Conservation (phyloP, 2,113 vertebrate genomes). For the Gallinago jamesoni region DNA sequence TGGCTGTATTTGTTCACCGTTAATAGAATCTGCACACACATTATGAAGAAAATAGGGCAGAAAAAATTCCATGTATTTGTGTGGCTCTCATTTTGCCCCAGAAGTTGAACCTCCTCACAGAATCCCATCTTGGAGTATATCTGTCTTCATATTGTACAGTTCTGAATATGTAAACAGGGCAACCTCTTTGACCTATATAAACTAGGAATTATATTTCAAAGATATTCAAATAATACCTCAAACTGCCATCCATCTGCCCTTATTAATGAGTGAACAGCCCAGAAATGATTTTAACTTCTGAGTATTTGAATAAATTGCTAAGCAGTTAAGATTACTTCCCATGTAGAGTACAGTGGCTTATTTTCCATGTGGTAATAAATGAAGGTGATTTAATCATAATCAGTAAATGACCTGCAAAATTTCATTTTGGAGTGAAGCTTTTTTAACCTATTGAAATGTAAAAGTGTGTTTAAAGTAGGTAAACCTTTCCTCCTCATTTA, state of each 20-base stretch:
- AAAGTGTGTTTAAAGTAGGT: conserved; percentile 4
- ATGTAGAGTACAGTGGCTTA: conserved; percentile 16
- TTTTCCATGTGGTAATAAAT: conserved; percentile 56
- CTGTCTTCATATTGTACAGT: neutral
- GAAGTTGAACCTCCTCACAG: neutral
- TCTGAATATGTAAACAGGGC: conserved; percentile 13
- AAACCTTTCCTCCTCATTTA: conserved; percentile 3
- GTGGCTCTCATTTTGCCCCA: neutral
- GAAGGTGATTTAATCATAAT: conserved; percentile 59
- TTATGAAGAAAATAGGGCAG: neutral
- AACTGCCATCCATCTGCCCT: conserved; percentile 23
- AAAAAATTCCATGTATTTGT: neutral
- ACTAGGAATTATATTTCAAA: conserved; percentile 34
- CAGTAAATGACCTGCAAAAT: conserved; percentile 65
- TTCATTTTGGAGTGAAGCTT: conserved; percentile 43
- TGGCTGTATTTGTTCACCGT: neutral
- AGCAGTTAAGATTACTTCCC: conserved; percentile 39
- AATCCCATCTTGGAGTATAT: neutral
- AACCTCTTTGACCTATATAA: conserved; percentile 1
- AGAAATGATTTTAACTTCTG: conserved; percentile 37
- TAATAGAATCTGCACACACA: neutral
- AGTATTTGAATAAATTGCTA: conserved; percentile 53
- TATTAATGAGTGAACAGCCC: conserved; percentile 42
- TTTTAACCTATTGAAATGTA: conserved; percentile 32
- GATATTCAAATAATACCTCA: conserved; percentile 4